Conservation (phyloP, 1,140 invertebrate genomes). For the Venturia canescens region DNA sequence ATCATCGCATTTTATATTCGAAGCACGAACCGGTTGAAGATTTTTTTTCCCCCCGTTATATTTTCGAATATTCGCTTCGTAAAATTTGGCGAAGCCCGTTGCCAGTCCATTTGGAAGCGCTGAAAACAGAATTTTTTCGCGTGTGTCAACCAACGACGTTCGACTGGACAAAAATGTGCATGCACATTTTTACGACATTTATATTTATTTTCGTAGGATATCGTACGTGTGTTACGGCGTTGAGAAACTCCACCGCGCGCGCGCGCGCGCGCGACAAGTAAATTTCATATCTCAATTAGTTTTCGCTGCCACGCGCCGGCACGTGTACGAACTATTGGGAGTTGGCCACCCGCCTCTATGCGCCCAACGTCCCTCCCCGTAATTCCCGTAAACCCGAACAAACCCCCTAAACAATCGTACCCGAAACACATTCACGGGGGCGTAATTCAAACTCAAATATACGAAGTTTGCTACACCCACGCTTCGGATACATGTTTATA, state of each 20-base stretch:
- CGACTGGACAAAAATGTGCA: not conserved
- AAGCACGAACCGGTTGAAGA: too few species aligned
- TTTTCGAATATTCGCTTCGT: too few species aligned
- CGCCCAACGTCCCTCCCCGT: conserved; percentile 14
- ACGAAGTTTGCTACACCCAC: conserved; percentile 61
- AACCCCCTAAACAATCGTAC: conserved; percentile 46
- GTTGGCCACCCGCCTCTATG: conserved; percentile 34
- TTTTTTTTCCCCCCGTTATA: too few species aligned
- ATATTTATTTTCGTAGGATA: not conserved
- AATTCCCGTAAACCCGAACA: conserved; percentile 23
- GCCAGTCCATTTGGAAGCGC: not conserved
- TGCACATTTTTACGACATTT: not conserved
- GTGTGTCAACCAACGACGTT: too few species aligned
- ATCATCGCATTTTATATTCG: too few species aligned
- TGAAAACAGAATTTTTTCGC: not conserved
- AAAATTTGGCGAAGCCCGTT: too few species aligned
- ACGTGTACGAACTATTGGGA: conserved; percentile 65
- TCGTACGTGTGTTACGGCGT: conserved; percentile 55
- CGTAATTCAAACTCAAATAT: conserved; percentile 71
- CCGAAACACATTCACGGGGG: conserved; percentile 45
- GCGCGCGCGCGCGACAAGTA: conserved; percentile 67
- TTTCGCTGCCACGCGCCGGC: conserved; percentile 70
- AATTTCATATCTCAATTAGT: conserved; percentile 76
- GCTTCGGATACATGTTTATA: conserved; percentile 17
- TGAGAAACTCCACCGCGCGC: conserved; percentile 59